Evolutionary conservation across 1,140 invertebrate genomes (phyloP).

Genomic region (Ephestia elutella): DNA sequence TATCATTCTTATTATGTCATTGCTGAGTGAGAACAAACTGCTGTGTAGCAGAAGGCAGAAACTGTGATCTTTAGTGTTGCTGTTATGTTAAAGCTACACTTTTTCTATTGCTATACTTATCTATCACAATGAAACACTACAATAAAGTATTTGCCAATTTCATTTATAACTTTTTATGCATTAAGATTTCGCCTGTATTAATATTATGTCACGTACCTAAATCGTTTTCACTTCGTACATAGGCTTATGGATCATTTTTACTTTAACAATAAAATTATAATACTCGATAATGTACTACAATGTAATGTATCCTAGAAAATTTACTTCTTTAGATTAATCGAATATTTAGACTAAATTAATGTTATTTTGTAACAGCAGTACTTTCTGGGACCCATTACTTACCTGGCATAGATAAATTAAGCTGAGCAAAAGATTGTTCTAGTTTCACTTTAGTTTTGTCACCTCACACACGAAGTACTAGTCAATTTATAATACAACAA

Average conservation of each 20-base stretch:
- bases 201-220: not conserved
- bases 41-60: conserved; percentile 28
- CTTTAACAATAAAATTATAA: conserved; percentile 24
- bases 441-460: conserved; percentile 8
- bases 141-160: not conserved
- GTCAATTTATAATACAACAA: conserved; percentile 27
- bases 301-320: conserved; percentile 6
- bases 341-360: conserved; percentile 29
- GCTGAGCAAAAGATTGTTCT: conserved; percentile 4
- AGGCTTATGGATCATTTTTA: conserved; percentile 17
- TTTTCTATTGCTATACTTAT: not conserved
- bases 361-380: conserved; percentile 27
- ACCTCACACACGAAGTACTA: conserved; percentile 21
- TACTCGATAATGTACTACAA: conserved; percentile 23
- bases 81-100: conserved; percentile 24
- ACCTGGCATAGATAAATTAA: conserved; percentile 4
- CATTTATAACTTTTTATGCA: not conserved
- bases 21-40: conserved; percentile 22
- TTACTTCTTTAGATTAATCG: conserved; percentile 24
- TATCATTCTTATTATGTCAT: conserved; percentile 21
- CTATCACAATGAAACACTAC: not conserved
- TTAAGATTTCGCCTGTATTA: not conserved
- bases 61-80: conserved; percentile 39
- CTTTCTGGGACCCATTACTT: conserved; percentile 22
- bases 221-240: conserved; percentile 7